Percentiles rank a stretch among this genome's conserved stretches.
These are phyloP conservation scores for Endomychus coccineus DNA, from an alignment of 2,888 invertebrate genomes.

Conservation along the genomic window DNA sequence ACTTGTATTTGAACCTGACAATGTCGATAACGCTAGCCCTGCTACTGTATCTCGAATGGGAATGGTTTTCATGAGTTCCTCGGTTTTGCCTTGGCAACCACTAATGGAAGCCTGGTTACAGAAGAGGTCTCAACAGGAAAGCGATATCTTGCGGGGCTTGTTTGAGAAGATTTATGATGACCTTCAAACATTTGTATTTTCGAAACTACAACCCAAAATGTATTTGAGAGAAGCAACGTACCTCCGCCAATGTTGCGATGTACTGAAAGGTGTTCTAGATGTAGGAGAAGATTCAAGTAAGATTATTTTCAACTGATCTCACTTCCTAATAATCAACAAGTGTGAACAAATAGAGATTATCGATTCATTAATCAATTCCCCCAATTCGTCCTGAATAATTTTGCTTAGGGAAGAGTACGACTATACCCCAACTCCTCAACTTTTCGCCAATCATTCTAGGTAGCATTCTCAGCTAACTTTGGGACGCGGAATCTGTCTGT, in stretches of 20 bases:
- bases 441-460: too few relatives aligned
- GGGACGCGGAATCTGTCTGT: too few relatives aligned
- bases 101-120: constrained; percentile 75
- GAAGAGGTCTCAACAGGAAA: constrained; percentile 54
- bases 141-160: constrained; percentile 53
- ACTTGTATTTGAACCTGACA: constrained; percentile 82
- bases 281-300: constrained; percentile 42
- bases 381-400: too few relatives aligned
- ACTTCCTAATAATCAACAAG: too few relatives aligned
- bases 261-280: constrained; percentile 64
- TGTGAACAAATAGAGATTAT: too few relatives aligned
- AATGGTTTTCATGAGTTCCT: constrained; percentile 85
- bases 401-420: too few relatives aligned
- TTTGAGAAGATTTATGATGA: constrained; percentile 72
- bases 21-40: constrained; percentile 86
- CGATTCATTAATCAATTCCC: too few relatives aligned
- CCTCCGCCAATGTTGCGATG: constrained; percentile 70
- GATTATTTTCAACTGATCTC: too few relatives aligned
- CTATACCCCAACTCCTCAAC: too few relatives aligned
- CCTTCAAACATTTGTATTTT: constrained; percentile 60
- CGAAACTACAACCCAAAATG: constrained; percentile 70
- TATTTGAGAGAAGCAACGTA: constrained; percentile 74
- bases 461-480: too few relatives aligned
- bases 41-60: constrained; percentile 87
- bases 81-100: constrained; percentile 74